phyloP scores from a whole-genome alignment of 1,140 invertebrate species.

The Oryctes rhinoceros region DNA sequence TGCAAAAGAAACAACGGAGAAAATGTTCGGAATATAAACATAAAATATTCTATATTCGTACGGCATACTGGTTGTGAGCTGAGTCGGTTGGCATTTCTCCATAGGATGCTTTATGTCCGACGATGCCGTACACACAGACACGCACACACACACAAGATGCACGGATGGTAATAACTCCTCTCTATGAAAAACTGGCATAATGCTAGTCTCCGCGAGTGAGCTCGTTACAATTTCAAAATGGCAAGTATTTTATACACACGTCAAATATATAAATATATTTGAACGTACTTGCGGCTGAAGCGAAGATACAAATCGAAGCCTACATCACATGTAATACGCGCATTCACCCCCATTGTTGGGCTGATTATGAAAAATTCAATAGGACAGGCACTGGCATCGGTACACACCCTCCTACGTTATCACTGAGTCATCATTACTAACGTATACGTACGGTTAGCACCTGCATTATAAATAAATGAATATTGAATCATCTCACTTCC shows the following conservation, averaged over 20 bases:
- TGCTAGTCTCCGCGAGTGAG: slow-evolving; percentile 45
- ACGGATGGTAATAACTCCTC: slow-evolving; percentile 48
- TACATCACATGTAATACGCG: background rate
- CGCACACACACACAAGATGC: slow-evolving; percentile 39
- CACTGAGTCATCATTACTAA: background rate
- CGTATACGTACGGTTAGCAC: background rate
- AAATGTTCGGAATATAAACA: slow-evolving; percentile 33
- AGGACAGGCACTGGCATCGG: background rate
- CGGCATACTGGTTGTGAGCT: background rate
- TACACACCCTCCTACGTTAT: slow-evolving; percentile 8
- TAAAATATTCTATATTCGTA: slow-evolving; percentile 41
- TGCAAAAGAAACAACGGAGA: slow-evolving; percentile 19
- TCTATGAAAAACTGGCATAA: slow-evolving; percentile 54
- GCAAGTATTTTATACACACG: slow-evolving; percentile 42
- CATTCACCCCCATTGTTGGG: slow-evolving; percentile 1
- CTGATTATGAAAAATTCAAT: slow-evolving; percentile 8
- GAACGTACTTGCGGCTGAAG: background rate
- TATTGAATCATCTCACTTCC: too few relatives aligned
- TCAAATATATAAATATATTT: slow-evolving; percentile 7
- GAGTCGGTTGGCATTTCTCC: slow-evolving; percentile 51
- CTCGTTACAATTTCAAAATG: slow-evolving; percentile 54
- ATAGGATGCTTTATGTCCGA: slow-evolving; percentile 51
- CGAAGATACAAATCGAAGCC: background rate
- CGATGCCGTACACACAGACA: slow-evolving; percentile 39
- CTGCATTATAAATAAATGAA: too few relatives aligned